Base-by-base conservation (phyloP, 2,113 vertebrate species). In the Rhynchopsitta pachyrhyncha region DNA sequence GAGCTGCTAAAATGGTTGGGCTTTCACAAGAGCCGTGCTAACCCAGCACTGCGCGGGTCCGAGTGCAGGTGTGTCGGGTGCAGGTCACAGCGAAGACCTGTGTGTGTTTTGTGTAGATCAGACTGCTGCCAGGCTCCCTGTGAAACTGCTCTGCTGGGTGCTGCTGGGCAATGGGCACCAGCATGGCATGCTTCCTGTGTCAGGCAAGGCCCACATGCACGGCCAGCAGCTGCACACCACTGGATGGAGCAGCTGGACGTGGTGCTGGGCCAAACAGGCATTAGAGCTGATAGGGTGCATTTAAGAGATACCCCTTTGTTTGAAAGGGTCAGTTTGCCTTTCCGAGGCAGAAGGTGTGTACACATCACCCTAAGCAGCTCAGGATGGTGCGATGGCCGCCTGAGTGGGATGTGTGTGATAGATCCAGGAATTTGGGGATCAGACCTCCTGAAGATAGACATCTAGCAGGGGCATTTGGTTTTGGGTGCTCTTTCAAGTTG, bases 121-220 rank as follows among this genome's bases (percentile, higher is more conserved):
- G 39, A 3, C 35, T n/a, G 29, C 88, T 46, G 50, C 18, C 57
- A 20, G 47, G 33, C 20, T 57, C 27, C 75, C 70, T 5, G 35
- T 62, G 46, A 7, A 46, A 33, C 42, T 17, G 11, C 33, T 52
- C 1, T 5, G 17, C 55, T 42, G 23, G 16, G 9, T 22, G n/a
- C 20, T 41, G 24, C 19, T 39, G 28, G 35, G 55, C 0, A 0
- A 8, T 42, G 63, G 75, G 52, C 29, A 13, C 9, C 55, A 0
- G 7, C 16, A 4, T 22, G 24, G 42, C 3, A 1, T 22, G 37
- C 37, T 31, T 74, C 28, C 60, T 74, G 35, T 3, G 13, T 42
- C 0, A 0, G 59, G 35, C 44, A 81, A 63, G 35, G 35, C 17
- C 6, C 1, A 28, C 0, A 0, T 2, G 3, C 7, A 1, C 13